A percentile compares a stretch with the other conserved stretches of the same genome.
Conservation (phyloP, 2,888 invertebrate genomes). For the Harmothoe impar region DNA sequence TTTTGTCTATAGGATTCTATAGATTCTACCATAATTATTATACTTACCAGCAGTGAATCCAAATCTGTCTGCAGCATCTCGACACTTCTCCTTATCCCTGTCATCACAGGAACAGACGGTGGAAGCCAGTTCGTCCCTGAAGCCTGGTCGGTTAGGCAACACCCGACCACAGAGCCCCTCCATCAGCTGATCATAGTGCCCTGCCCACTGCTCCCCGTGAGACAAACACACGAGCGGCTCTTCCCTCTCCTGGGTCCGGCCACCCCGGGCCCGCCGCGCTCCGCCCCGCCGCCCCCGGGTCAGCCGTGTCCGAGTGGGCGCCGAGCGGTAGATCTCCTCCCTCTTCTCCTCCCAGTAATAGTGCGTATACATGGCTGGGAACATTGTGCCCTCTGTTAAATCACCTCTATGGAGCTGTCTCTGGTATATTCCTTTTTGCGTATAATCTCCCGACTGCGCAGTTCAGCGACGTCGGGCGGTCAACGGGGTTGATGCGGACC, state of each 20-base stretch:
- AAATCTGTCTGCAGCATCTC: conserved; percentile 7
- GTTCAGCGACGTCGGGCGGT: not conserved
- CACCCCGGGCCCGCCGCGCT: not conserved
- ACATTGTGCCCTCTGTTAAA: not conserved
- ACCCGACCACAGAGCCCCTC: not conserved
- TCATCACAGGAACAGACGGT: conserved; percentile 49
- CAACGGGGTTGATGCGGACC: not conserved
- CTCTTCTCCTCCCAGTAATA: conserved; percentile 61
- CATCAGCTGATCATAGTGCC: conserved; percentile 37
- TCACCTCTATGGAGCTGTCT: not conserved
- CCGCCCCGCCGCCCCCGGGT: conserved; percentile 23
- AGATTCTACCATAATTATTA: too few species aligned
- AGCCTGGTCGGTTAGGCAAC: not conserved
- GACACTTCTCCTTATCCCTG: conserved; percentile 42
- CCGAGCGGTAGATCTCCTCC: conserved; percentile 54
- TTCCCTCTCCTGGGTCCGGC: not conserved
- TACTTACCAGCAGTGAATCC: conserved; percentile 31
- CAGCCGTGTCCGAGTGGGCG: conserved; percentile 41
- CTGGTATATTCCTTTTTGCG: not conserved
- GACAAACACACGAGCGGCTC: not conserved
- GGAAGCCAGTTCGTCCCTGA: not conserved
- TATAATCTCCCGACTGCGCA: conserved; percentile 33
- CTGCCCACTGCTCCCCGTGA: conserved; percentile 22
- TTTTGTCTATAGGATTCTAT: too few species aligned
- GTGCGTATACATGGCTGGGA: conserved; percentile 37